Conservation (phyloP, 2,888 invertebrate genomes). For the Molorchus minor region DNA sequence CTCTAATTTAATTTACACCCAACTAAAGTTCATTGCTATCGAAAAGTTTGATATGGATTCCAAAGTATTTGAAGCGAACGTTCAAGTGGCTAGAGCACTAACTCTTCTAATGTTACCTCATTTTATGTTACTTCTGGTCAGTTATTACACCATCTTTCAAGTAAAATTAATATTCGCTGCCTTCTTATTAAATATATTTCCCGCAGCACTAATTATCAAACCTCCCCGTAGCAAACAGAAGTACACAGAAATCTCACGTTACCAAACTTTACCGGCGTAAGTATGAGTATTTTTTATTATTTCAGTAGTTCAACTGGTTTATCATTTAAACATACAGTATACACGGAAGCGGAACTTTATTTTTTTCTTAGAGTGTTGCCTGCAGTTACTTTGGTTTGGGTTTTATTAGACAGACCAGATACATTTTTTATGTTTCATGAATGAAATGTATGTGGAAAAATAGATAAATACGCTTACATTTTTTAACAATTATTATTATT, state of each 20-base stretch:
- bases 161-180: conserved; percentile 42
- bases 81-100: conserved; percentile 43
- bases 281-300: conserved; percentile 15
- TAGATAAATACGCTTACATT: too few relatives aligned
- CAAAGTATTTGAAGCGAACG: conserved; percentile 37
- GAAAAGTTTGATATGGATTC: conserved; percentile 41
- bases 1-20: conserved; percentile 42
- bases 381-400: too few relatives aligned
- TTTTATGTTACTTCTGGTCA: conserved; percentile 37
- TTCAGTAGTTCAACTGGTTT: background rate
- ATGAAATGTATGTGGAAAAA: too few relatives aligned
- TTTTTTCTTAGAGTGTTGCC: too few relatives aligned
- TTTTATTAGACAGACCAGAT: too few relatives aligned
- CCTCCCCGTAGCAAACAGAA: conserved; percentile 14
- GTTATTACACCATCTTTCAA: conserved; percentile 34
- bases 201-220: conserved; percentile 40
- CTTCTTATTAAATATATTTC: conserved; percentile 46
- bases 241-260: conserved; percentile 37
- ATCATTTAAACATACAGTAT: too few relatives aligned
- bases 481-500: too few relatives aligned
- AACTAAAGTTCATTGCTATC: conserved; percentile 38
- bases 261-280: conserved; percentile 43
- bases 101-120: conserved; percentile 46
- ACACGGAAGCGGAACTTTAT: too few relatives aligned
- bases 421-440: too few relatives aligned